Evolutionary conservation across 64 coral and sea anemone species (phyloP).

Genomic region (Dendronephthya gigantea): DNA sequence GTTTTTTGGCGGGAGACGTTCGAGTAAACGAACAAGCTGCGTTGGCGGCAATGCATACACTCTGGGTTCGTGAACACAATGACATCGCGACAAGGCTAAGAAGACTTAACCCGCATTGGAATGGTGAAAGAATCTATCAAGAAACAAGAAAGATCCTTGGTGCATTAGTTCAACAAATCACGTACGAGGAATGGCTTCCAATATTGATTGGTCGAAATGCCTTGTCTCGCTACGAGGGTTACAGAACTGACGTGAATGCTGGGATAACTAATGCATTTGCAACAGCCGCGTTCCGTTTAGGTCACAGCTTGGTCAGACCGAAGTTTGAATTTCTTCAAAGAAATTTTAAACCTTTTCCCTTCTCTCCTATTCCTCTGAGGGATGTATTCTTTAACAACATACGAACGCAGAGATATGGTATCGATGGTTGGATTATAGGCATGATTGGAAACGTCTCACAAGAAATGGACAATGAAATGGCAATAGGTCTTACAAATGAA

Average conservation of each 20-base stretch:
- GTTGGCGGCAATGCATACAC: neutral
- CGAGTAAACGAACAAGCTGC: slow-evolving; percentile 1
- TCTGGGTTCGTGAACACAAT: slow-evolving; percentile 6
- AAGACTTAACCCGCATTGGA: neutral
- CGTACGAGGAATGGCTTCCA: neutral
- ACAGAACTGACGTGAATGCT: neutral
- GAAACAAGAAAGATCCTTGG: neutral
- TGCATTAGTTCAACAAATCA: neutral
- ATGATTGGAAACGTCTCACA: neutral
- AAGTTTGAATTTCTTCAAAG: neutral
- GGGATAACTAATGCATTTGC: neutral
- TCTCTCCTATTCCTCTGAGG: neutral
- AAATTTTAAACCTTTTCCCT: neutral
- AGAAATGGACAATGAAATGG: neutral
- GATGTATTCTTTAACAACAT: neutral
- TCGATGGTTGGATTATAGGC: neutral
- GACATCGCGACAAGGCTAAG: neutral
- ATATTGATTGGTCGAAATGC: neutral
- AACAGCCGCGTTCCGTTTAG: neutral
- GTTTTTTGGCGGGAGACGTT: neutral
- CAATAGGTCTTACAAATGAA: neutral
- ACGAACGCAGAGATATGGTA: neutral
- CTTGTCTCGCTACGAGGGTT: neutral
- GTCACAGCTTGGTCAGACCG: neutral
- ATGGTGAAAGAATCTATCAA: neutral